Conservation (phyloP, 2,113 vertebrate species). For the Madoqua kirkii region DNA sequence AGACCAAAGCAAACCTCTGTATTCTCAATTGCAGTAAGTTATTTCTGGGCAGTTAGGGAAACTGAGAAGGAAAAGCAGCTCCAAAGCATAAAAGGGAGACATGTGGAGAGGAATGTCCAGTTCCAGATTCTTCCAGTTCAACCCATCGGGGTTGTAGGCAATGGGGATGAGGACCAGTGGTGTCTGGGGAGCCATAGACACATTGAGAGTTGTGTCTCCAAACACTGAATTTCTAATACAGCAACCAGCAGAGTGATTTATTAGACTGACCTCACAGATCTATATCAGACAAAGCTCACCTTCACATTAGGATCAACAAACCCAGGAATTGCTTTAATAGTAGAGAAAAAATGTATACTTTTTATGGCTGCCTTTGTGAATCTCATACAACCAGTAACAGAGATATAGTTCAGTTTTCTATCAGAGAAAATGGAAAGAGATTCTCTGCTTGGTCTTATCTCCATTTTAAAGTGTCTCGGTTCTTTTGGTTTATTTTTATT, state of each 20-base stretch:
- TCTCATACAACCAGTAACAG: neutral
- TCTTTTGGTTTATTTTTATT: conserved; percentile 4
- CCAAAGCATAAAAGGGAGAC: neutral
- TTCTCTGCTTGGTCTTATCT: neutral
- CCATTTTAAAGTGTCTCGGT: conserved; percentile 13
- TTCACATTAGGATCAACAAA: conserved; percentile 46
- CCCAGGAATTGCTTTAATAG: conserved; percentile 24
- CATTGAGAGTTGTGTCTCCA: neutral
- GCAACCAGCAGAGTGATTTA: conserved; percentile 35
- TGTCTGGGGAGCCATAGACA: neutral
- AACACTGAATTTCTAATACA: conserved; percentile 43
- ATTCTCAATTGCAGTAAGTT: neutral
- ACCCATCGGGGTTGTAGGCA: neutral
- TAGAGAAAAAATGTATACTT: neutral
- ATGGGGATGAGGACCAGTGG: neutral
- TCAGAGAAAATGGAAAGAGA: neutral
- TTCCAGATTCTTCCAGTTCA: neutral
- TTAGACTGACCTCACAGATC: conserved; percentile 35
- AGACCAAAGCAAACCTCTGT: neutral
- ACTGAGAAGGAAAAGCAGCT: neutral
- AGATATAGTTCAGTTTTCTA: neutral
- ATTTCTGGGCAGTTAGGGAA: neutral
- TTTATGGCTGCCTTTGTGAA: conserved; percentile 21
- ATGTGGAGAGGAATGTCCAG: neutral
- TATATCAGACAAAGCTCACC: conserved; percentile 53